A percentile compares a stretch with the other conserved stretches of the same genome.
These are phyloP conservation scores for Falco rusticolus DNA, from an alignment of 2,797 vertebrate genomes.

Conservation along the genomic window DNA sequence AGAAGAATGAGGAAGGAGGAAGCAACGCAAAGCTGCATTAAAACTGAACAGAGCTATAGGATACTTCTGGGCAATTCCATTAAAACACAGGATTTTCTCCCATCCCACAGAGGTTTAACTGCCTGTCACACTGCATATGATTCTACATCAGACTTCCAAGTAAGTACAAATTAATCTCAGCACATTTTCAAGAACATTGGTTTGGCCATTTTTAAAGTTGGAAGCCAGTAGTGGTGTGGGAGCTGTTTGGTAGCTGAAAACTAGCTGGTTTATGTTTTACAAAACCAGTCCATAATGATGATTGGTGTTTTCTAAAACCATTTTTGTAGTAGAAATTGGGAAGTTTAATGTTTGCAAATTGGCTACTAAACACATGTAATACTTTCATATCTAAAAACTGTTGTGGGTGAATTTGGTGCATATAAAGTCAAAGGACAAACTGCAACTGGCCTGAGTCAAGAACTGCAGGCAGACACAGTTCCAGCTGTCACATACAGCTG, in stretches of 20 bases:
- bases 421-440: background rate
- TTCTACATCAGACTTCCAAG: background rate
- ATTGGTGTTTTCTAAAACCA: background rate
- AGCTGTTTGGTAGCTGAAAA: conserved; percentile 2
- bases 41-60: background rate
- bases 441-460: background rate
- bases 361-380: background rate
- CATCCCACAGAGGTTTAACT: conserved; percentile 10
- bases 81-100: conserved; percentile 21
- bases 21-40: background rate
- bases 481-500: background rate
- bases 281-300: background rate
- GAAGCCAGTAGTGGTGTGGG: background rate
- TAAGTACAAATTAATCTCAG: background rate
- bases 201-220: conserved; percentile 3
- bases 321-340: background rate
- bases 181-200: background rate
- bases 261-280: background rate
- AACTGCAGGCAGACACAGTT: background rate
- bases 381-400: background rate
- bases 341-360: background rate
- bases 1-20: background rate
- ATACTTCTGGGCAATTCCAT: background rate
- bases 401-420: background rate
- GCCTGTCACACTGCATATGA: background rate